These are phyloP conservation scores for Peribatodes rhomboidaria DNA, from an alignment of 2,888 invertebrate genomes.

Conservation along the genomic window DNA sequence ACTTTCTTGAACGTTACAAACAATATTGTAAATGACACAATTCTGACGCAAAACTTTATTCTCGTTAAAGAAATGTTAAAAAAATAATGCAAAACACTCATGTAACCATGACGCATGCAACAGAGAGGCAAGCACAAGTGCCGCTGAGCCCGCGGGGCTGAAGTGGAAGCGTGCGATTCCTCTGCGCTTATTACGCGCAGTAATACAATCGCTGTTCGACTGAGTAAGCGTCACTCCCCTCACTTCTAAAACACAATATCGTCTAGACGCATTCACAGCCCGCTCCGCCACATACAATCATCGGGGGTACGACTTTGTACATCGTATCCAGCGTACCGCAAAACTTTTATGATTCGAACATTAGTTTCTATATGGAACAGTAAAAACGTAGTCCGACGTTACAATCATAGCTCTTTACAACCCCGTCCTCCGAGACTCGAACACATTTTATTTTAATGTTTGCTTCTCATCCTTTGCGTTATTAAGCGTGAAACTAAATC, in stretches of 20 bases:
- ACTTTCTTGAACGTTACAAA: no score
- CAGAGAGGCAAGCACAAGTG: constrained; percentile 18
- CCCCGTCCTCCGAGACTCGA: constrained; percentile 36
- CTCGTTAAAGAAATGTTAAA: not conserved
- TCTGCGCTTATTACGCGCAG: constrained; percentile 46
- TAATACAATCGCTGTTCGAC: constrained; percentile 52
- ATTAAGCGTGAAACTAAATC: constrained; percentile 50
- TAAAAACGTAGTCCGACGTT: constrained; percentile 42
- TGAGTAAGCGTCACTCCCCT: constrained; percentile 49
- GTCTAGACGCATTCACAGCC: constrained; percentile 71
- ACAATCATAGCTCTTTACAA: constrained; percentile 45
- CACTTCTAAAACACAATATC: constrained; percentile 60
- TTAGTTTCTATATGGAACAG: constrained; percentile 41
- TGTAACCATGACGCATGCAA: not conserved
- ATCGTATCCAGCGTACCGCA: constrained; percentile 41
- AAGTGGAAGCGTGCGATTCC: constrained; percentile 40
- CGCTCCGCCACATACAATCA: constrained; percentile 46
- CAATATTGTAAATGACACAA: no score
- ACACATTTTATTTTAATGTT: constrained; percentile 49
- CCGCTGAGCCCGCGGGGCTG: constrained; percentile 12
- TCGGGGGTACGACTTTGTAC: constrained; percentile 44
- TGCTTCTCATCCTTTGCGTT: constrained; percentile 47
- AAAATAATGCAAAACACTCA: not conserved
- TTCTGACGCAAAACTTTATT: no score
- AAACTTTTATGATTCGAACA: constrained; percentile 43